Conservation (phyloP, 2,797 vertebrate species). For the Spinus pinus region DNA sequence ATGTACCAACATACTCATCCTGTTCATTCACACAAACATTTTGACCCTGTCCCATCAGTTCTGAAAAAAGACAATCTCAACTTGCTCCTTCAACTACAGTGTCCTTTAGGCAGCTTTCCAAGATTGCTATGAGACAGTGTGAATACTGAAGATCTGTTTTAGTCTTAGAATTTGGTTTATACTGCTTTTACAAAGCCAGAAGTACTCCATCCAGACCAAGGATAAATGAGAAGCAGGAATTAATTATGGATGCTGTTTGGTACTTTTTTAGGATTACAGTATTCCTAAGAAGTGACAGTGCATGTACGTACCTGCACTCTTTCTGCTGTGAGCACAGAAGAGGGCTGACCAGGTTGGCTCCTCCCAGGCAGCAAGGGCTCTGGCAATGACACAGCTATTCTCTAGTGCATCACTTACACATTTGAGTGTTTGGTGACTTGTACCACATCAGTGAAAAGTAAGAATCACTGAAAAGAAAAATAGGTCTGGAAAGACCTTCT, state of each 20-base stretch:
- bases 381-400: background rate
- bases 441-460: background rate
- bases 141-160: background rate
- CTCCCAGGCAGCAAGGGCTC: background rate
- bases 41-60: background rate
- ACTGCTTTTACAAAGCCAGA: background rate
- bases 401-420: rapidly evolving
- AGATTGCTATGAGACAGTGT: background rate
- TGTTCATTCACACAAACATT: background rate
- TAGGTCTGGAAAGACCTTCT: background rate
- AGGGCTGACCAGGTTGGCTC: background rate
- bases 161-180: background rate
- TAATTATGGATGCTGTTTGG: background rate
- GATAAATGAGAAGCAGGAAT: background rate
- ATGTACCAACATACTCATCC: background rate
- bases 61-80: background rate
- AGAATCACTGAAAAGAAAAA: background rate
- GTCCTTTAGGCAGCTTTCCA: background rate
- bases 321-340: background rate
- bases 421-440: background rate
- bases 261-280: background rate
- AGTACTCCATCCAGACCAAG: background rate
- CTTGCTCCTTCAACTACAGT: background rate
- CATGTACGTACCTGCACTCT: background rate
- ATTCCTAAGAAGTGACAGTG: background rate